Percentiles rank a stretch among this genome's conserved stretches.
Evolutionary conservation across 2,113 vertebrate genomes (phyloP).

Genomic region (Megalops atlanticus): DNA sequence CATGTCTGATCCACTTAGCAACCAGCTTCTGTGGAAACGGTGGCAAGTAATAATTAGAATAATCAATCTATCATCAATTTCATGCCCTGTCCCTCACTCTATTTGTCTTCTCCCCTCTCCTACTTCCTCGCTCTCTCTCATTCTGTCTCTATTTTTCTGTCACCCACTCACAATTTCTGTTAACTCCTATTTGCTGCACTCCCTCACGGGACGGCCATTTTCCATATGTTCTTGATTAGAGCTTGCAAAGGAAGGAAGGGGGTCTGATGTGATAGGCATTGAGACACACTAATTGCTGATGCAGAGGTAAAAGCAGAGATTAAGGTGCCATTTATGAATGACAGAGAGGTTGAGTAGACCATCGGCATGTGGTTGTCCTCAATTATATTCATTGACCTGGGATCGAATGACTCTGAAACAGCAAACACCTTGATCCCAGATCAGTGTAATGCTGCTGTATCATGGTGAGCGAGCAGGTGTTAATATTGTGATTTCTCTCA

Average conservation of each 20-base stretch:
- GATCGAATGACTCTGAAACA: background rate
- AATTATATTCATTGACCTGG: background rate
- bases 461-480: background rate
- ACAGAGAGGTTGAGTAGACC: background rate
- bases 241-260: background rate
- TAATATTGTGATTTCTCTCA: background rate
- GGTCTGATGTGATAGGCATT: background rate
- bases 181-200: background rate
- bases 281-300: background rate
- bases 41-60: constrained; percentile 10
- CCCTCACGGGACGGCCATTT: constrained; percentile 5
- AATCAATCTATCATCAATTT: too few species aligned
- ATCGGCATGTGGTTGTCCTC: background rate
- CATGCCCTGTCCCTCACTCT: background rate
- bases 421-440: background rate
- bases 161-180: background rate
- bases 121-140: background rate
- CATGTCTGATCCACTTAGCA: too few species aligned
- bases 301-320: constrained; percentile 18
- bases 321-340: constrained; percentile 14
- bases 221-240: constrained; percentile 24
- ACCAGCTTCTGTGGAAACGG: too few species aligned
- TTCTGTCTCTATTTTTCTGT: background rate
- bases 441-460: background rate
- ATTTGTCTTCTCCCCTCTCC: background rate